Evolutionary conservation across 2,113 vertebrate genomes (phyloP).

Genomic region (Corythoichthys intestinalis): DNA sequence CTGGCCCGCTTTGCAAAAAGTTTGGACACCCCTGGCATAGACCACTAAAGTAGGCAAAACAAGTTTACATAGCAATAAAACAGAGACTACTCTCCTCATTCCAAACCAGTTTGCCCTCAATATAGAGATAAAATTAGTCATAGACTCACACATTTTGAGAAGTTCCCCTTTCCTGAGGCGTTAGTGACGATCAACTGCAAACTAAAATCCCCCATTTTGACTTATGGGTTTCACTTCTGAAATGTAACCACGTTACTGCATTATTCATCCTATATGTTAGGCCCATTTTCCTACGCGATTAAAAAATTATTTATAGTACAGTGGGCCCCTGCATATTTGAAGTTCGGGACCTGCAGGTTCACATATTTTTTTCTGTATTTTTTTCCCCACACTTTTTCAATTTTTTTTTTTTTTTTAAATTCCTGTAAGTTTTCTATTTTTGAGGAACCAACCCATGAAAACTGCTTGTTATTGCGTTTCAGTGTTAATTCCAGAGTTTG

Average conservation of each 20-base stretch:
- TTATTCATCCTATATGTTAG: not conserved
- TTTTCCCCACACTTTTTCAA: too few relatives aligned
- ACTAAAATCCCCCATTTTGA: slow-evolving; percentile 12
- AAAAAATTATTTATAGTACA: too few relatives aligned
- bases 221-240: slow-evolving; percentile 33
- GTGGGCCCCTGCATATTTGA: too few relatives aligned
- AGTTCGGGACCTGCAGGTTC: too few relatives aligned
- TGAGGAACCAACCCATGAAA: too few relatives aligned
- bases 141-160: not conserved
- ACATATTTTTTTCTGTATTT: too few relatives aligned
- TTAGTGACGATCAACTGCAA: slow-evolving; percentile 22
- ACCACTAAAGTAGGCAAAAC: not conserved
- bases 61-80: not conserved
- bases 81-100: not conserved
- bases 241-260: not conserved
- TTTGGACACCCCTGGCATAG: too few relatives aligned
- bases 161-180: slow-evolving; percentile 32
- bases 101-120: not conserved
- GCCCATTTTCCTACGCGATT: not conserved
- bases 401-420: too few relatives aligned
- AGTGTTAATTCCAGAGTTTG: too few relatives aligned
- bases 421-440: too few relatives aligned
- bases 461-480: too few relatives aligned
- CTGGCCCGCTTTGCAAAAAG: too few relatives aligned
- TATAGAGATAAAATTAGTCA: not conserved